Percentiles rank a stretch among this genome's conserved stretches.
Evolutionary conservation across 2,797 vertebrate genomes (phyloP).

Genomic region (Sternotherus odoratus): DNA sequence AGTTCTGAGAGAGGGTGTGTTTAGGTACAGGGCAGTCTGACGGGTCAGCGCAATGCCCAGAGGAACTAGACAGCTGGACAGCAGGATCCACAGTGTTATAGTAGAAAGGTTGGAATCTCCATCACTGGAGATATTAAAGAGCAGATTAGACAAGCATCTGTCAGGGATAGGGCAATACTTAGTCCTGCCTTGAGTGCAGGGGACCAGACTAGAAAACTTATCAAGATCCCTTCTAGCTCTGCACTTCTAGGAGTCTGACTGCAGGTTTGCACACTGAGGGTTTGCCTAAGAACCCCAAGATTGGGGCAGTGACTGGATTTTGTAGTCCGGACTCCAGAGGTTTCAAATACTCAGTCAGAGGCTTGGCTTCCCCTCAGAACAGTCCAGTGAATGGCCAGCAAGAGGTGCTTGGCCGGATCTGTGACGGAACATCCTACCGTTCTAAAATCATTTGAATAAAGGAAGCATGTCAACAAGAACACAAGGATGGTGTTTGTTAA

Average conservation of each 20-base stretch:
- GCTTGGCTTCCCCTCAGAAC: not conserved
- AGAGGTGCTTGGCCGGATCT: not conserved
- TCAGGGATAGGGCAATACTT: too few species aligned
- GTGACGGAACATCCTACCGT: not conserved
- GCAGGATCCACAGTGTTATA: not conserved
- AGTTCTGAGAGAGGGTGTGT: not conserved
- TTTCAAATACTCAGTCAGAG: not conserved
- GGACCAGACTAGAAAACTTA: too few species aligned
- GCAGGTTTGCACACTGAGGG: not conserved
- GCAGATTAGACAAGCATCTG: too few species aligned
- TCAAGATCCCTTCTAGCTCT: too few species aligned
- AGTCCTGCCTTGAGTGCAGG: too few species aligned
- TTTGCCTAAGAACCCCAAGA: not conserved
- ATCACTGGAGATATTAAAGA: too few species aligned
- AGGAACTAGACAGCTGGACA: not conserved
- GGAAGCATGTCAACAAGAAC: not conserved
- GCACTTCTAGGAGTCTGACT: not conserved
- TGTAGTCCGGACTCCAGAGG: not conserved
- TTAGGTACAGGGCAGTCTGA: not conserved
- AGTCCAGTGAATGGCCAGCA: not conserved
- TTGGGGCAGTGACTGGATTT: not conserved
- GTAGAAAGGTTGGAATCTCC: too few species aligned
- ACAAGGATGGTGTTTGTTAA: not conserved
- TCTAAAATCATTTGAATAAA: not conserved
- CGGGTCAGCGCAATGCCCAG: not conserved